phyloP scores from a whole-genome alignment of 2,113 vertebrate genomes.

The Onychorhynchus coronatus region DNA sequence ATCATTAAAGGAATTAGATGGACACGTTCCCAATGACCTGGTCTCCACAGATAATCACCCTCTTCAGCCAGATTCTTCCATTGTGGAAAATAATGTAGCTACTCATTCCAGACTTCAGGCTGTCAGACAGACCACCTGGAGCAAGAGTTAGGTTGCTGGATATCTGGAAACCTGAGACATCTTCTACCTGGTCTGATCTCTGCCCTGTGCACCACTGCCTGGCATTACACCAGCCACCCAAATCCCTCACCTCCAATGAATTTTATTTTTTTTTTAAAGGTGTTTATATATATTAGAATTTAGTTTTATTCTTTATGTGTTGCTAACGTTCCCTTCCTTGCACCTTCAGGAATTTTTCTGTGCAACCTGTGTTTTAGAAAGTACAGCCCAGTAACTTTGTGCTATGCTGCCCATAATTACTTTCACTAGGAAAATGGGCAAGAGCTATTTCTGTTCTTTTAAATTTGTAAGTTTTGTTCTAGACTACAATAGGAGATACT shows the following conservation, averaged over 20 bases:
- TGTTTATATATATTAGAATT: background rate
- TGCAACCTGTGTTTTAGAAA: slow-evolving; percentile 10
- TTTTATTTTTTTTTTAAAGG: too few species aligned
- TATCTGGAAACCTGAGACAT: background rate
- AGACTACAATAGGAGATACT: slow-evolving; percentile 61
- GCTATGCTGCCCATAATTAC: slow-evolving; percentile 67
- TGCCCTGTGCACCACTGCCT: background rate
- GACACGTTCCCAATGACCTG: background rate
- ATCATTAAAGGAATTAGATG: background rate
- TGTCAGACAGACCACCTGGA: background rate
- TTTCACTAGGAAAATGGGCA: slow-evolving; percentile 69
- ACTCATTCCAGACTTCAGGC: background rate
- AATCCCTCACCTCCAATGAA: background rate
- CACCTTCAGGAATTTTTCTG: slow-evolving; percentile 20
- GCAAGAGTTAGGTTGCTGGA: background rate
- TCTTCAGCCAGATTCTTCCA: background rate
- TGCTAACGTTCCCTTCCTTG: background rate
- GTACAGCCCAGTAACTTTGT: slow-evolving; percentile 49
- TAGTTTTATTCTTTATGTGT: background rate
- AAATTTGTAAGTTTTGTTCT: slow-evolving; percentile 66
- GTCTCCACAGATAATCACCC: background rate
- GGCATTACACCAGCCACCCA: background rate
- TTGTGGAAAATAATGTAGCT: background rate
- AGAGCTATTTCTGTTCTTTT: slow-evolving; percentile 57
- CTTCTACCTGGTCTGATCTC: background rate